phyloP scores from a whole-genome alignment of 2,113 vertebrate genomes.

The Orthonyx spaldingii region DNA sequence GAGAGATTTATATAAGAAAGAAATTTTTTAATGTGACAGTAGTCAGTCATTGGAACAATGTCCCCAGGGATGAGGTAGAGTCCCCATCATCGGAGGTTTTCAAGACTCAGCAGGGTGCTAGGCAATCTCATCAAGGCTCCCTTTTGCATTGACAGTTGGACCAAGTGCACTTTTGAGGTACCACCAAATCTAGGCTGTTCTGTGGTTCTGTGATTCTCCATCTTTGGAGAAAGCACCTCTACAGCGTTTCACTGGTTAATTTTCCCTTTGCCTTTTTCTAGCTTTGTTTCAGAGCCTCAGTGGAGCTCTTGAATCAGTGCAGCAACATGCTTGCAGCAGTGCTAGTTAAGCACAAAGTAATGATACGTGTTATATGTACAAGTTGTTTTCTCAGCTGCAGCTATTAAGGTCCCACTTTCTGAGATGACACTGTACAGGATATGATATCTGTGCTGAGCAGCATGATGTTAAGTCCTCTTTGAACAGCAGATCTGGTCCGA shows the following conservation, averaged over 20 bases:
- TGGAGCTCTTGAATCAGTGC: background rate
- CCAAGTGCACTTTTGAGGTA: background rate
- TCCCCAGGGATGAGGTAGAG: background rate
- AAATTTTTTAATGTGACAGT: background rate
- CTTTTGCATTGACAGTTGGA: background rate
- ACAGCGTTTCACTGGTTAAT: background rate
- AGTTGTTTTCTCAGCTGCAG: background rate
- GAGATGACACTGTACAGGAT: background rate
- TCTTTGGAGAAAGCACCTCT: background rate
- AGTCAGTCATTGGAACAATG: background rate
- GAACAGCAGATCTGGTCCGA: background rate
- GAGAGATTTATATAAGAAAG: background rate
- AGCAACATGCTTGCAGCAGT: background rate
- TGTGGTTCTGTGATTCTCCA: background rate
- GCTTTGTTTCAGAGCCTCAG: background rate
- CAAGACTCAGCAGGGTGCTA: background rate
- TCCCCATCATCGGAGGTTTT: accelerated
- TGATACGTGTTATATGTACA: background rate
- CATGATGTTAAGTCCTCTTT: background rate
- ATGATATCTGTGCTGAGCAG: background rate
- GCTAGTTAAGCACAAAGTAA: background rate
- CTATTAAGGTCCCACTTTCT: background rate
- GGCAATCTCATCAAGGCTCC: background rate
- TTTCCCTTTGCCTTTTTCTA: background rate
- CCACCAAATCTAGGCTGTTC: background rate